A percentile compares a stretch with the other conserved stretches of the same genome.
These are phyloP conservation scores for Pangasianodon hypophthalmus DNA, from an alignment of 2,113 vertebrate species.

Conservation along the genomic window DNA sequence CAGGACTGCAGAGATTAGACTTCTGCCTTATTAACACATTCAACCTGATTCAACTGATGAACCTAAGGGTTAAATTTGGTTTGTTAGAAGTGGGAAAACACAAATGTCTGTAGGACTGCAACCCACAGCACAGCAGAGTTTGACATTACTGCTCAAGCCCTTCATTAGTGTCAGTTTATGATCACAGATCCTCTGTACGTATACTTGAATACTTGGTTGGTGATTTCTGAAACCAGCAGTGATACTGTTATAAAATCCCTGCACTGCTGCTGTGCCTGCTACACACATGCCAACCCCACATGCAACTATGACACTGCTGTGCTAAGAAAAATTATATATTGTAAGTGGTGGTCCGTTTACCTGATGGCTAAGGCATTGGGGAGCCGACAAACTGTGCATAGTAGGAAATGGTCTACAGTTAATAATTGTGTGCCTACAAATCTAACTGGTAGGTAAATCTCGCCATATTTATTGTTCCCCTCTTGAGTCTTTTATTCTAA, in stretches of 20 bases:
- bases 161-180: background rate
- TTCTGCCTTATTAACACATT: background rate
- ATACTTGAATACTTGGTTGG: background rate
- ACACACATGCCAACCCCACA: background rate
- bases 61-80: background rate
- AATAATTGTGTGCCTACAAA: no score
- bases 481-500: slow-evolving; percentile 25
- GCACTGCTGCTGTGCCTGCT: background rate
- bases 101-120: background rate
- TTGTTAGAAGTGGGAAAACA: background rate
- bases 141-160: background rate
- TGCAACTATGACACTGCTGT: background rate
- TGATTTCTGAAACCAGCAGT: background rate
- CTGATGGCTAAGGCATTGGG: background rate
- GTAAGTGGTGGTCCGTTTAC: background rate
- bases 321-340: background rate
- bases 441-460: background rate
- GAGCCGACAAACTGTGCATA: background rate
- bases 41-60: background rate
- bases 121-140: background rate
- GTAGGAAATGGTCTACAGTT: background rate
- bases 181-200: background rate
- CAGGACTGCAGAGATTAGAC: background rate
- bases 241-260: background rate
- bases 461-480: background rate